phyloP scores from a whole-genome alignment of 2,888 invertebrate genomes.

The Blastobasis adustella region DNA sequence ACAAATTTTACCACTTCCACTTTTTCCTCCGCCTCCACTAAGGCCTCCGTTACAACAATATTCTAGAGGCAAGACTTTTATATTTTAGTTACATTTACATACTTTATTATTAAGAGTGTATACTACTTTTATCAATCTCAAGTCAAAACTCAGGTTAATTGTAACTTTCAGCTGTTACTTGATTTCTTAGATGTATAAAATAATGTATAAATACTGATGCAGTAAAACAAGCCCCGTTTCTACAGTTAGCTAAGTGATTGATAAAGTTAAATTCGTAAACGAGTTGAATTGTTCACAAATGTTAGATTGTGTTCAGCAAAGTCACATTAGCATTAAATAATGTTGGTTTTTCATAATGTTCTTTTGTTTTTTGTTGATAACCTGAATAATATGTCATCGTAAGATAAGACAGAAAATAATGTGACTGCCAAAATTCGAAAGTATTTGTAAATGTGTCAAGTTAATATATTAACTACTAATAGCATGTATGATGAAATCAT shows the following conservation, averaged over 20 bases:
- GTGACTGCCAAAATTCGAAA: constrained; percentile 61
- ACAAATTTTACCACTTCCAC: no score
- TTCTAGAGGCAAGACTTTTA: no score
- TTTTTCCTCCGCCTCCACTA: no score
- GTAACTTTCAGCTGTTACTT: constrained; percentile 13
- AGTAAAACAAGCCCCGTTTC: no score
- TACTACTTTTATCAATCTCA: no score
- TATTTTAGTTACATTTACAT: no score
- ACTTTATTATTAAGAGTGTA: no score
- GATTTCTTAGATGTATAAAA: constrained; percentile 11
- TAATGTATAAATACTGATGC: background rate
- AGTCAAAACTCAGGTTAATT: constrained; percentile 20
- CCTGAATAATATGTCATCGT: background rate
- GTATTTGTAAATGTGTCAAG: constrained; percentile 50
- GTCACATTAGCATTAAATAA: no score
- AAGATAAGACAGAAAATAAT: constrained; percentile 14
- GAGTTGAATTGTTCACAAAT: constrained; percentile 22
- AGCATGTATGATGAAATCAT: constrained; percentile 35
- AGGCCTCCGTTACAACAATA: no score
- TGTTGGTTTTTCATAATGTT: constrained; percentile 4
- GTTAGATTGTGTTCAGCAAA: no score
- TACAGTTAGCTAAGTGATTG: constrained; percentile 6
- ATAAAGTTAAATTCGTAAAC: constrained; percentile 40
- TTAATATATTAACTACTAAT: background rate
- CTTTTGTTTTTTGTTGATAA: constrained; percentile 9